Base-by-base conservation (phyloP, 2,113 vertebrate genomes). In the Prionailurus viverrinus region DNA sequence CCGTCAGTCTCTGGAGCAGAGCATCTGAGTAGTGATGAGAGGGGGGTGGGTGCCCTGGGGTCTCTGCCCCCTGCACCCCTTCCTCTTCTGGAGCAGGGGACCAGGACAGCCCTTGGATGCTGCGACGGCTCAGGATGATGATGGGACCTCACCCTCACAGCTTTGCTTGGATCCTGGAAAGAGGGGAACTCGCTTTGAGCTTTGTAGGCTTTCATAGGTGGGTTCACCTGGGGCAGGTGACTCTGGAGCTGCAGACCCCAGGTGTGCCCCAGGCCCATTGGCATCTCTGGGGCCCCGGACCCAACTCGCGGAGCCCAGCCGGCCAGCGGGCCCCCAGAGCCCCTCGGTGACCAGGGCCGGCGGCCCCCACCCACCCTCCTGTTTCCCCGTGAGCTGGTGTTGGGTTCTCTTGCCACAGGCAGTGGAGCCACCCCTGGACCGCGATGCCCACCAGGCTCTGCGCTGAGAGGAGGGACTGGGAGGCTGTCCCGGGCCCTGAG, bases 271-370 rank as follows among this genome's bases (percentile, higher is more conserved):
- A 25, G n/a, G 25, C 9, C 13, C 4, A 13, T 8, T 8, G 45
- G 10, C 23, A 8, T 29, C 48, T 48, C 11, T 4, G 58, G 58
- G 29, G 69, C 51, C 63, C 0, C 8, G 33, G 61, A 14, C 23
- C 6, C 5, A 29, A n/a, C 0, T 4, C n/a, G 7, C 0, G 3
- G 39, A 31, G 86, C 16, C 5, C 27, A 21, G 39, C 3, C 2
- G 66, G 45, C 27, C 2, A 4, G 29, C 1, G 27, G 33, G 4
- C 33, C 58, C 31, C 5, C 1, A 12, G 36, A 63, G 14, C 7
- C 1, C 16, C 55, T 51, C 3, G 1, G 4, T 3, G 14, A 7
- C 68, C 9, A 3, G 4, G 9, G 27, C 15, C 19, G 0, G 0
- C 9, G 7, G 58, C 4, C 29, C 41, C 41, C 25, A 16, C 41